Conservation (phyloP, 2,113 vertebrate species). For the Nothocercus nigrocapillus region DNA sequence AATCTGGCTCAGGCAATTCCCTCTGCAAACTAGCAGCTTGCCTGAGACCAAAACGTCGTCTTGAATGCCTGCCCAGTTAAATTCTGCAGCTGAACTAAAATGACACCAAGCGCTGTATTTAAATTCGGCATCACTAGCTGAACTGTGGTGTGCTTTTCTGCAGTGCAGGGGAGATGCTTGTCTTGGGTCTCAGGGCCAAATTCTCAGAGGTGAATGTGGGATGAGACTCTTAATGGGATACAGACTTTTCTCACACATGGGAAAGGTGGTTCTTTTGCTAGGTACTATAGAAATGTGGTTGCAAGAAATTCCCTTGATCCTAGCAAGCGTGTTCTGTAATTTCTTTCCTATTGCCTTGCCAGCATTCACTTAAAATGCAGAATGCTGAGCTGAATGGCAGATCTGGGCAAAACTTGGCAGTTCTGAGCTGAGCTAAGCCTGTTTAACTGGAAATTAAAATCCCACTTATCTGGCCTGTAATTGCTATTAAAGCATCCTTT, state of each 20-base stretch:
- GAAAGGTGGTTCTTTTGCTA: background rate
- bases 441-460: constrained; percentile 11
- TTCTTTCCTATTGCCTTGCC: background rate
- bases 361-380: background rate
- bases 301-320: background rate
- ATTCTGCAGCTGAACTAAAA: background rate
- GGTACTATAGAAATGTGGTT: background rate
- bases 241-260: background rate
- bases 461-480: constrained; percentile 13
- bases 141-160: background rate
- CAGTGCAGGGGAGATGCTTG: background rate
- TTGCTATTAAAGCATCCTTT: background rate
- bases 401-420: constrained; percentile 4
- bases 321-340: background rate
- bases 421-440: background rate
- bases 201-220: background rate
- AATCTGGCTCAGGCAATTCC: background rate
- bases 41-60: background rate
- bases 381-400: background rate
- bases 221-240: background rate
- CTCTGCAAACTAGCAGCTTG: background rate
- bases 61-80: background rate
- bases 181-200: background rate
- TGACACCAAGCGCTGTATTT: fast-evolving
- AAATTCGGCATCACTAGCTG: background rate